Evolutionary conservation across 2,797 vertebrate genomes (phyloP), one percentile per base, ranked within the genome.

Genomic region (Cryptoprocta ferox): DNA sequence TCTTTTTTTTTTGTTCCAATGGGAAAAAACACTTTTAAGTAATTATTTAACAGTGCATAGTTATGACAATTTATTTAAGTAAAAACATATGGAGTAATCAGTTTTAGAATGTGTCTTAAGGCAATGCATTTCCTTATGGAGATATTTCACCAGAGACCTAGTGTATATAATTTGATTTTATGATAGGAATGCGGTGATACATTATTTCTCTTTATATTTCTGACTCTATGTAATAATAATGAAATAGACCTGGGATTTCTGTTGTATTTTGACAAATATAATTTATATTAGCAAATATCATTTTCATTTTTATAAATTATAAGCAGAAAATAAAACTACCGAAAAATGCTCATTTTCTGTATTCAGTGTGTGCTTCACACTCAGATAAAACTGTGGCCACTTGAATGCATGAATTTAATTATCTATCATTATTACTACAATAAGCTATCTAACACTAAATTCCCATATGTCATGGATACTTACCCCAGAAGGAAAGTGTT

Each of bases 361-460:
- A 75, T 78, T 82, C 26, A 45, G 28, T 32, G 16, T 37, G 28
- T 70, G 28, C 68, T 4, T 15, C 10, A 87, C 30, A 53, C 12
- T 21, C 7, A 71, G 28, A 71, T 85, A 80, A 85, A 50, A 89
- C 80, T 42, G 30, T 32, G 37, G 21, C 6, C 21, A 89, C 30
- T 86, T 53, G 42, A 50, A 56, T 75, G 61, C 18, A 28, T 86
- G 28, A 78, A 92, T 76, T 95, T 96, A 88, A 95, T 96, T 96
- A 71, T 61, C 68, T 79, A 35, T 88, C 66, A 30, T 86, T 85
- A 89, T 82, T 81, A 39, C 30, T 73, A 59, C 10, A 81, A 8
- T 75, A 70, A 89, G 42, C 56, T 61, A 42, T 32, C 24, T 86
- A 88, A 66, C 6, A 86, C 48, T 71, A 76, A 90, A 91, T 96